Percentiles rank a stretch among this genome's conserved stretches.
Conservation (phyloP, 2,797 vertebrate genomes). For the Cynodonichthys magdalenae region DNA sequence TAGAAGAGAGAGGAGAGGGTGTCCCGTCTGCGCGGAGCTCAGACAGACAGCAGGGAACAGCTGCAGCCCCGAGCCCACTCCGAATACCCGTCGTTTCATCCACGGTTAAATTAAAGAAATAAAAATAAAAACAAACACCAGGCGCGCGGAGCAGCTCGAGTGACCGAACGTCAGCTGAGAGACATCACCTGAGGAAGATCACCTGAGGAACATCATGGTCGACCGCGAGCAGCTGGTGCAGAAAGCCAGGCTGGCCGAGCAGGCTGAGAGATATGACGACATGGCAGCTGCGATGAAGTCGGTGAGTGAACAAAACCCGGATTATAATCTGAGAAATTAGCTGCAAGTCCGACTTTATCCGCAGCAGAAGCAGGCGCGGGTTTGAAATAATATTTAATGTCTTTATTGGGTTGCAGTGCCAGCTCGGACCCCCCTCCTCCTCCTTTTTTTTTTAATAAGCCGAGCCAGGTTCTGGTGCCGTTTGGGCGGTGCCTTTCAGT, state of each 20-base stretch:
- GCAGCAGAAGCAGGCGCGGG: neutral
- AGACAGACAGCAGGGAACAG: conserved; percentile 88
- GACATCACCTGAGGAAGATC: conserved; percentile 21
- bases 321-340: neutral
- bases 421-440: conserved; percentile 5
- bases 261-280: conserved; percentile 98
- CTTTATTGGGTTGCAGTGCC: conserved; percentile 12
- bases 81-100: conserved; percentile 59
- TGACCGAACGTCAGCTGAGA: conserved; percentile 36
- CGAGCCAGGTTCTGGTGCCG: conserved; percentile 43
- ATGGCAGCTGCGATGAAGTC: conserved; percentile 99
- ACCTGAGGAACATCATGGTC: conserved; percentile 85
- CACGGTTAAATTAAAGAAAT: neutral
- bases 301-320: conserved; percentile 83
- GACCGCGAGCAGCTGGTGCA: conserved; percentile 99
- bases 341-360: conserved; percentile 11
- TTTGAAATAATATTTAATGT: neutral
- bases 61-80: conserved; percentile 79
- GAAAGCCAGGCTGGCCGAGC: conserved; percentile 98
- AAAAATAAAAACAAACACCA: neutral
- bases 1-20: conserved; percentile 55
- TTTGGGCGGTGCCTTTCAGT: conserved; percentile 85
- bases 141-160: conserved; percentile 52
- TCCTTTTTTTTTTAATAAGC: conserved; percentile 1
- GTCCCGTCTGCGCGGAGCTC: conserved; percentile 85